Conservation (phyloP, 2,888 invertebrate species). For the Drosophila mettleri region DNA sequence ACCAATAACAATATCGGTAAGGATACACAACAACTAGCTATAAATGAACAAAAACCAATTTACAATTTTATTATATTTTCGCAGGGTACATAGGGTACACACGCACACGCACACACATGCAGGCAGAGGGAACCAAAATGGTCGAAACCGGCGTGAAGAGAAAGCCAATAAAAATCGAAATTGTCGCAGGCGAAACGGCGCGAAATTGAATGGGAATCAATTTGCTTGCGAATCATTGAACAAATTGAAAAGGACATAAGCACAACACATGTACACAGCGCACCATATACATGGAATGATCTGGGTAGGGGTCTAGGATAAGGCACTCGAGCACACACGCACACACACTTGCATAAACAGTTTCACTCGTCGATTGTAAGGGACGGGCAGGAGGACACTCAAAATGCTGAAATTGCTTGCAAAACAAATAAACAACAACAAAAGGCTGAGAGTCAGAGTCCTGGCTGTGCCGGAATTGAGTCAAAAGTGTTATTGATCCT, state of each 20-base stretch:
- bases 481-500: constrained; percentile 82
- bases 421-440: constrained; percentile 79
- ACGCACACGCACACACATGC: constrained; percentile 8
- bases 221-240: constrained; percentile 83
- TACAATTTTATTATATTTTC: constrained; percentile 79
- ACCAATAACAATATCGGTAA: constrained; percentile 77
- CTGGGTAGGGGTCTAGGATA: constrained; percentile 27
- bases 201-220: constrained; percentile 82
- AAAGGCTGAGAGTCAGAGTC: constrained; percentile 40
- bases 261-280: constrained; percentile 47
- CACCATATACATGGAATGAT: constrained; percentile 32
- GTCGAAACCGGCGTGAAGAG: constrained; percentile 47
- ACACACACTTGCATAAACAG: background rate
- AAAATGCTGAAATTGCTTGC: constrained; percentile 75
- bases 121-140: constrained; percentile 49
- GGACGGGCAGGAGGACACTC: constrained; percentile 8
- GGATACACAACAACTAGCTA: constrained; percentile 66
- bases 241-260: constrained; percentile 81
- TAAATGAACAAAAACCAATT: constrained; percentile 76
- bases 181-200: constrained; percentile 75
- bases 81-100: constrained; percentile 42
- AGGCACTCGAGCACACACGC: constrained; percentile 25
- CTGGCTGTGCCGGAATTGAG: constrained; percentile 65
- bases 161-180: constrained; percentile 80
- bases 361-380: background rate